Conservation (phyloP, 2,888 invertebrate genomes). For the Synanthedon myopaeformis region DNA sequence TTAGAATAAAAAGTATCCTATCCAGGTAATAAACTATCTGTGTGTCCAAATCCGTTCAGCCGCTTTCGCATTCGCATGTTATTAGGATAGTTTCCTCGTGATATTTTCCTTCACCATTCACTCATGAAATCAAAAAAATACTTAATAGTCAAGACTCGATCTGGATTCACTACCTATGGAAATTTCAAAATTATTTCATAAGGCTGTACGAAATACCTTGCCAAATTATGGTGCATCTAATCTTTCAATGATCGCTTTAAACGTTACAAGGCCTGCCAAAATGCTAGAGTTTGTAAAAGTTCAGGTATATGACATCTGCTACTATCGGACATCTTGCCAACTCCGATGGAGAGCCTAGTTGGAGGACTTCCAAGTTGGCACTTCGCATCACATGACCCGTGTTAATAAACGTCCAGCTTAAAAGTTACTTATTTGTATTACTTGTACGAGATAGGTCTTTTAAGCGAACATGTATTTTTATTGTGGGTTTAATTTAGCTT, state of each 20-base stretch:
- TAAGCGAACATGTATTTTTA: too few relatives aligned
- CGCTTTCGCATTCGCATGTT: too few relatives aligned
- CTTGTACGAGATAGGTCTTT: not conserved
- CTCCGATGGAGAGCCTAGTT: conserved; percentile 47
- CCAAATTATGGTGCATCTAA: not conserved
- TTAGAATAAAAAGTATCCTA: too few relatives aligned
- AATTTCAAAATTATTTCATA: too few relatives aligned
- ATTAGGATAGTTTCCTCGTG: too few relatives aligned
- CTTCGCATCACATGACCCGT: conserved; percentile 38
- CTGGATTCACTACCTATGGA: too few relatives aligned
- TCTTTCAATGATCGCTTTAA: not conserved
- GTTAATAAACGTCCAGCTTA: conserved; percentile 40
- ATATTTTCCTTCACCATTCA: too few relatives aligned
- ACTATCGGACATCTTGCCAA: conserved; percentile 56
- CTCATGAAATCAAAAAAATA: too few relatives aligned
- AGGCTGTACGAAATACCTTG: not conserved
- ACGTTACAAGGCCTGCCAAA: not conserved
- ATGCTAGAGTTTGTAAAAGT: not conserved
- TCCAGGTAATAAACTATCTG: too few relatives aligned
- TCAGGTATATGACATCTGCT: conserved; percentile 42
- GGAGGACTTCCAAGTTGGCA: conserved; percentile 59
- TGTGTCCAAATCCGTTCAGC: too few relatives aligned
- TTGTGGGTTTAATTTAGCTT: too few relatives aligned
- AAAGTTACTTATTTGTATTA: not conserved
- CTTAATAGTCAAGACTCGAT: too few relatives aligned